phyloP scores from a whole-genome alignment of 1,140 invertebrate genomes.

The Drosophila albomicans region DNA sequence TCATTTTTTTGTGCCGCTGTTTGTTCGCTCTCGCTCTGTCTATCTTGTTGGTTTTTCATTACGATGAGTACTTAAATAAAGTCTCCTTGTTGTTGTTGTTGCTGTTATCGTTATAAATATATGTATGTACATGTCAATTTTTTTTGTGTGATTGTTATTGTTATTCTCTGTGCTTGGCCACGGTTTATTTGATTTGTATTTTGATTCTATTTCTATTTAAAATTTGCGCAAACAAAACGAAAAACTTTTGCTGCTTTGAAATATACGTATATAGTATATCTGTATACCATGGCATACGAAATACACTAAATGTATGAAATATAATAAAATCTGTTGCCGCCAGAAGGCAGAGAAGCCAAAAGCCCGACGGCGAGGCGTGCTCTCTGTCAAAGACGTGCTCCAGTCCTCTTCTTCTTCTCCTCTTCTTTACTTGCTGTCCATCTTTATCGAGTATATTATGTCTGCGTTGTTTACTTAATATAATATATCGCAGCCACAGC shows the following conservation, averaged over 20 bases:
- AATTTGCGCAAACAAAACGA: neutral
- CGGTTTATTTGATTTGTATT: neutral
- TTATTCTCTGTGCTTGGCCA: neutral
- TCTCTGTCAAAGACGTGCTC: neutral
- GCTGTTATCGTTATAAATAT: conserved; percentile 3
- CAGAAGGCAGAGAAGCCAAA: neutral
- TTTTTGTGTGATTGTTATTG: conserved; percentile 5
- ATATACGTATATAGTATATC: neutral
- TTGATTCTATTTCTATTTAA: conserved; percentile 3
- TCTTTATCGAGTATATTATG: conserved; percentile 9
- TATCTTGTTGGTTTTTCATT: conserved; percentile 58
- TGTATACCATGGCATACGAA: neutral
- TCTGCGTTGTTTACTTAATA: conserved; percentile 13
- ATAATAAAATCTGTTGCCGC: no score
- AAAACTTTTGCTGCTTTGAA: neutral
- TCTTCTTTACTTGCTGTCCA: neutral
- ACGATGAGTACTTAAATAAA: conserved; percentile 38
- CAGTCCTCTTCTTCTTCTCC: no score
- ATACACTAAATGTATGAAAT: no score
- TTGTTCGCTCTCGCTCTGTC: conserved; percentile 13
- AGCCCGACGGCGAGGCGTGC: neutral
- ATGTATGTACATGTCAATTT: conserved; percentile 3
- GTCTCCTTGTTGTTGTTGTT: conserved; percentile 22
- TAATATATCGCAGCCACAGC: neutral
- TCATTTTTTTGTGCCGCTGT: conserved; percentile 1